Base-by-base conservation (phyloP, 2,888 invertebrate species). In the Oxytorus armatus region DNA sequence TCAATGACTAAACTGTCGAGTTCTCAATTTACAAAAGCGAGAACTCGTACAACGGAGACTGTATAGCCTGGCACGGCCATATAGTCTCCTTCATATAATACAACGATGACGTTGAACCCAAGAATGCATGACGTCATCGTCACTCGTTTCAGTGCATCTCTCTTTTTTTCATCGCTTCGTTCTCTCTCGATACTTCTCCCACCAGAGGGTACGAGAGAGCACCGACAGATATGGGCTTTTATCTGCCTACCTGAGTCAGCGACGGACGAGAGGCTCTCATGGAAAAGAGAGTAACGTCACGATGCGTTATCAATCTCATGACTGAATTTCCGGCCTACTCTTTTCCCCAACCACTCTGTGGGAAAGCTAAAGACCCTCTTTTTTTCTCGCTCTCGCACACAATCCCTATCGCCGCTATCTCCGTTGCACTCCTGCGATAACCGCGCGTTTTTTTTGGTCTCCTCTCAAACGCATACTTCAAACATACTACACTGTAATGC, bases 81-180 rank as follows among this genome's bases (percentile, higher is more conserved):
- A 39, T 55, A 36, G 51, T 23, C 14, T 69, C 47, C 14, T 53
- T 33, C 47, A 14, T 39, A 59, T 3, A 21, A 14, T 11, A 47
- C 44, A 0, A 25, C 23, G 79, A 69, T 72, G 82, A 77, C 77
- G 53, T 47, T 33, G 59, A 61, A 68, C 68, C 63, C 66, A 79
- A 76, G 82, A 82, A 82, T 82, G 77, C 81, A 68, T 82, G 82
- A 82, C 82, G 82, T 82, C 82, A 82, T 61, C 76, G 25, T 33
- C 14, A 51, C 42, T 44, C 75, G 21, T 25, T 68, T 39, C 39
- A 39, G 39, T 44, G 18, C 25, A 25, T 25, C 11, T 51, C 11
- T 18, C n/a, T 36, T 68, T 25, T 18, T 29, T 5, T 49, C 49
- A 49, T 49, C 10, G 36, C 36, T 18, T 65, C 36, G 65, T 2